Evolutionary conservation across 2,113 vertebrate genomes (phyloP).

Genomic region (Chionomys nivalis): DNA sequence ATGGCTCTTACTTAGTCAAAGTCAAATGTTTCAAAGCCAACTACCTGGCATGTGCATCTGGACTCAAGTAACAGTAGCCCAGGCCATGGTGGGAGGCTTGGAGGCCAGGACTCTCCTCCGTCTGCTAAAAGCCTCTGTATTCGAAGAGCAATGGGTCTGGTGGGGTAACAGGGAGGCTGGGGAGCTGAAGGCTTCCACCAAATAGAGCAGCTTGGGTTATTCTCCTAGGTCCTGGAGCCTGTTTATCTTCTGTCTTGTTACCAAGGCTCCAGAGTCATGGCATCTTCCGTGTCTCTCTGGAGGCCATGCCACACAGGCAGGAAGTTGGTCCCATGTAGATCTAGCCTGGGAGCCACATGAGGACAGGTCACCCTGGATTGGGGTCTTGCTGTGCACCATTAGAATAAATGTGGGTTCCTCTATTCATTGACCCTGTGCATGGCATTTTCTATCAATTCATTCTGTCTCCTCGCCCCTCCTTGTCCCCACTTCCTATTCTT

Average conservation of each 20-base stretch:
- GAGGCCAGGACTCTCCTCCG: background rate
- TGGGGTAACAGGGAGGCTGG: background rate
- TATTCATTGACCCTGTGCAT: no score
- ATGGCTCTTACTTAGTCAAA: background rate
- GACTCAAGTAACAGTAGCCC: background rate
- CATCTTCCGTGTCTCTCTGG: background rate
- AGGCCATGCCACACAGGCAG: background rate
- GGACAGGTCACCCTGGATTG: background rate
- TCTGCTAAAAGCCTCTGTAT: background rate
- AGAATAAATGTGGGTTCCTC: background rate
- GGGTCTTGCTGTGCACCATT: background rate
- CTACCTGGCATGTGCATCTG: background rate
- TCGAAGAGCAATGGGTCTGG: background rate
- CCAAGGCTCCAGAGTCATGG: background rate
- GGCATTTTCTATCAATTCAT: no score
- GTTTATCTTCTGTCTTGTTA: background rate
- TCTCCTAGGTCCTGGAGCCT: no score
- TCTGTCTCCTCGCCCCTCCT: no score
- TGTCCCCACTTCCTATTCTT: background rate
- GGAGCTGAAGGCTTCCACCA: background rate
- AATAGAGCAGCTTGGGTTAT: background rate
- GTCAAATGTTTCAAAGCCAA: background rate
- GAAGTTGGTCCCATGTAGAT: background rate
- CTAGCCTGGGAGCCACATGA: no score
- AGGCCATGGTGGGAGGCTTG: background rate